A percentile compares a stretch with the other conserved stretches of the same genome.
Evolutionary conservation across 2,797 vertebrate species (phyloP).

Genomic region (Tenualosa ilisha): DNA sequence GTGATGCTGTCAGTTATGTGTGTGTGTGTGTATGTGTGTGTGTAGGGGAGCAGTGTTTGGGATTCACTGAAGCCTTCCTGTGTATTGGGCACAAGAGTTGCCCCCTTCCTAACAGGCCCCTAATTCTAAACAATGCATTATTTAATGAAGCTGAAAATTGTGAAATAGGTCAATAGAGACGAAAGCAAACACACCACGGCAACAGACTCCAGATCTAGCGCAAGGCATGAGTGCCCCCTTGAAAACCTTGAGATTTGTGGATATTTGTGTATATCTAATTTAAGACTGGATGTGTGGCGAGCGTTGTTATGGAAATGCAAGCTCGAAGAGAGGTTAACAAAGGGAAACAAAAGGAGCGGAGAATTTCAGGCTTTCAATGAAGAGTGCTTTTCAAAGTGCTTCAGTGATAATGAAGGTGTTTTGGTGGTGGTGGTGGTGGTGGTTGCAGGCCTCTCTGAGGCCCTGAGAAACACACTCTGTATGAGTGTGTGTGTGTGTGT

Average conservation of each 20-base stretch:
- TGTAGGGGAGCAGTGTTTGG: constrained; percentile 29
- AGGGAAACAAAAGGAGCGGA: neutral
- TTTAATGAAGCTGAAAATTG: constrained; percentile 52
- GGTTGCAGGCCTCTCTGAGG: neutral
- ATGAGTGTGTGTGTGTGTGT: neutral
- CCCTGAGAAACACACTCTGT: neutral
- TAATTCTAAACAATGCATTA: constrained; percentile 48
- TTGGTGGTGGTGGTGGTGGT: neutral
- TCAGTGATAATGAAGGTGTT: neutral
- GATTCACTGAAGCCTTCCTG: constrained; percentile 41
- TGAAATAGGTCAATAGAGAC: constrained; percentile 50
- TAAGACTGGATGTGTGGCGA: neutral
- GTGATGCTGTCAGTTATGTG: constrained; percentile 14
- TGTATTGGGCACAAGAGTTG: constrained; percentile 31
- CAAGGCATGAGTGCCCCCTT: neutral
- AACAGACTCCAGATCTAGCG: neutral
- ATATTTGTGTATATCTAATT: constrained; percentile 1
- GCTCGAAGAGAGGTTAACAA: neutral
- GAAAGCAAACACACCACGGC: constrained; percentile 37
- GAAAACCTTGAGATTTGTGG: neutral
- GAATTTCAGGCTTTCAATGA: neutral
- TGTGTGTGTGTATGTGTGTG: constrained; percentile 24
- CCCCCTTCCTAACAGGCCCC: constrained; percentile 42
- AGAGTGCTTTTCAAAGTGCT: neutral
- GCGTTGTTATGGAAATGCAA: neutral